Conservation (phyloP, 2,113 vertebrate genomes). For the Irena cyanogastra region DNA sequence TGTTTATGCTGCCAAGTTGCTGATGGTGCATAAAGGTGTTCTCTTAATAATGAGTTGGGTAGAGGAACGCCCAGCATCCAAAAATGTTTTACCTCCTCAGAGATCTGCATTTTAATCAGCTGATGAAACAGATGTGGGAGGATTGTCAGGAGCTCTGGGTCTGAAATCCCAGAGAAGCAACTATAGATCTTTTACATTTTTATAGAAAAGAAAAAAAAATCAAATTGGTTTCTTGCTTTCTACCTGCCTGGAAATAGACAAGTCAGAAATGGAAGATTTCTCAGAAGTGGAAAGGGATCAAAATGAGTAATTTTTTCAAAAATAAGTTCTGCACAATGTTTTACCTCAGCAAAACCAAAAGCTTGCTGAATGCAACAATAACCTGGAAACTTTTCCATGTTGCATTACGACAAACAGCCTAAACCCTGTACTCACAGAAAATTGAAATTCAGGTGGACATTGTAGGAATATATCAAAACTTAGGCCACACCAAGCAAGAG, state of each 20-base stretch:
- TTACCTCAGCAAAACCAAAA: neutral
- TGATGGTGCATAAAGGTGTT: conserved; percentile 52
- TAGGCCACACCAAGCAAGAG: neutral
- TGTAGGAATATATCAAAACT: neutral
- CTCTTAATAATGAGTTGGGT: conserved; percentile 38
- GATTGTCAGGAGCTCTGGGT: neutral
- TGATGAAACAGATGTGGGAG: conserved; percentile 64
- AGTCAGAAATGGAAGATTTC: neutral
- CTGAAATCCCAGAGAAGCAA: neutral
- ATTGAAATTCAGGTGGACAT: neutral
- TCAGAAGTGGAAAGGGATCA: neutral
- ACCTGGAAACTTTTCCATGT: neutral
- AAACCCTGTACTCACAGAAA: neutral
- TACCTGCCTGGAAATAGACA: neutral
- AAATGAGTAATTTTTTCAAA: neutral
- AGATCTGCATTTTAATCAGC: conserved; percentile 51
- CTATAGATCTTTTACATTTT: neutral
- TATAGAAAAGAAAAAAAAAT: neutral
- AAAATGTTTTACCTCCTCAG: conserved; percentile 26
- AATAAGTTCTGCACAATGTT: neutral
- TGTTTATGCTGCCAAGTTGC: conserved; percentile 37
- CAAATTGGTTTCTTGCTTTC: neutral
- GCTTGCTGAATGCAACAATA: neutral
- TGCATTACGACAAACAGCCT: neutral
- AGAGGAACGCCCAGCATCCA: conserved; percentile 30